Evolutionary conservation across 2,113 vertebrate species (phyloP), one percentile per base, ranked within the genome.

Genomic region (Isurus oxyrinchus): DNA sequence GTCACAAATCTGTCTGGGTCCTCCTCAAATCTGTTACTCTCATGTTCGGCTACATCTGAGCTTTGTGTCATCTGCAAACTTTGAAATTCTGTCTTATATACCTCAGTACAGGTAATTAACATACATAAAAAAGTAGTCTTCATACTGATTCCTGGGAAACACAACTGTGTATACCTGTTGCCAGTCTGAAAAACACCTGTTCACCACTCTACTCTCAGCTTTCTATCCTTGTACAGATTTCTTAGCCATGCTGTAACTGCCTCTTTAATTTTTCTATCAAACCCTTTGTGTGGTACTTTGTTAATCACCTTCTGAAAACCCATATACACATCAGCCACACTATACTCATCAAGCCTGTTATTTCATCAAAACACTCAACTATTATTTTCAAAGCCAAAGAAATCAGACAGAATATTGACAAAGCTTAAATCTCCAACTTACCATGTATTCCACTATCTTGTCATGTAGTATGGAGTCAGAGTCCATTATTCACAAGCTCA

Each of bases 371-470:
- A 8, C 0, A 7, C 59, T 61, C 27, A 16, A 61, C 35, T 19
- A 27, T 31, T 88, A 88, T 5, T 16, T 35, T 8, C 7, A 44
- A 35, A 81, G 79, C 31, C 21, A 40, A 53, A 11, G 11, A 27
- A 27, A 21, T 27, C 86, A 88, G 8, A 21, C 86, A 90, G 53
- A 90, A 44, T 5, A 31, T 3, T 13, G 23, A 27, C 31, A n/a
- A 14, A 14, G 90, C 57, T 40, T 35, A 63, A 61, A 21, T 40
- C 40, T 13, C 5, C 23, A 27, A 69, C 93, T 95, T 67, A 95
- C 93, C 93, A 95, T 95, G 21, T 95, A 95, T 69, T 95, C 93
- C 63, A 95, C 93, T 44, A 95, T 95, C 61, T 66, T 95, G 61
- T 95, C 93, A 53, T 95, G 93, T 13, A 95, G 93, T 3, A 95